Evolutionary conservation across 2,113 vertebrate genomes (phyloP).

Genomic region (Limnothrissa miodon): DNA sequence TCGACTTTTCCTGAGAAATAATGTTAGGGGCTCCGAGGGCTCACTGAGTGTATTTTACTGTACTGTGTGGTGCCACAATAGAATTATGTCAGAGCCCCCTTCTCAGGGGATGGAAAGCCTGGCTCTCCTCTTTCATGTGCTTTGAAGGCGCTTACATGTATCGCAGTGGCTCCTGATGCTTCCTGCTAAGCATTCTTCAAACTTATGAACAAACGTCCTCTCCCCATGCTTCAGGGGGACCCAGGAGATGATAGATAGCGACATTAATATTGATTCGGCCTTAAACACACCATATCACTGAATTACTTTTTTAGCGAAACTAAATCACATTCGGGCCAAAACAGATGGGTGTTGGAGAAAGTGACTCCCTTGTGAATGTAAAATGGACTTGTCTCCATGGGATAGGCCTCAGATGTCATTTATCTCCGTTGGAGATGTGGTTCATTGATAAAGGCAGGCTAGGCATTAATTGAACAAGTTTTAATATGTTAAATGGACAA

Average conservation of each 20-base stretch:
- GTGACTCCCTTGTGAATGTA: not conserved
- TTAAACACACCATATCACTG: not conserved
- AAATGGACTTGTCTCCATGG: too few species aligned
- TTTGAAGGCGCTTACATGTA: not conserved
- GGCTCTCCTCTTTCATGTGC: not conserved
- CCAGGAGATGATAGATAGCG: not conserved
- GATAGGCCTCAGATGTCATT: not conserved
- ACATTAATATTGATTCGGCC: constrained; percentile 10
- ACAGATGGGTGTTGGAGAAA: not conserved
- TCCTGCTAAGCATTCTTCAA: not conserved
- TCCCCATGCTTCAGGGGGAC: not conserved
- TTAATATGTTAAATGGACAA: constrained; percentile 52
- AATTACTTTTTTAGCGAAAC: constrained; percentile 3
- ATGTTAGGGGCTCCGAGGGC: constrained; percentile 63
- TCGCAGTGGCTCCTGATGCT: not conserved
- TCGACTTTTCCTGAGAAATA: constrained; percentile 51
- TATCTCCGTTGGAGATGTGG: not conserved
- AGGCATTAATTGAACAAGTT: not conserved
- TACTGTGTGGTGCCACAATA: constrained; percentile 36
- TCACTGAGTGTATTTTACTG: constrained; percentile 67
- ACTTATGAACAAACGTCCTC: not conserved
- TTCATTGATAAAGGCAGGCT: not conserved
- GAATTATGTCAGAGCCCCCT: not conserved
- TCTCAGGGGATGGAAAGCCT: not conserved
- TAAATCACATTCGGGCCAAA: not conserved